Conservation (phyloP, 2,797 vertebrate genomes). For the Fringilla coelebs region DNA sequence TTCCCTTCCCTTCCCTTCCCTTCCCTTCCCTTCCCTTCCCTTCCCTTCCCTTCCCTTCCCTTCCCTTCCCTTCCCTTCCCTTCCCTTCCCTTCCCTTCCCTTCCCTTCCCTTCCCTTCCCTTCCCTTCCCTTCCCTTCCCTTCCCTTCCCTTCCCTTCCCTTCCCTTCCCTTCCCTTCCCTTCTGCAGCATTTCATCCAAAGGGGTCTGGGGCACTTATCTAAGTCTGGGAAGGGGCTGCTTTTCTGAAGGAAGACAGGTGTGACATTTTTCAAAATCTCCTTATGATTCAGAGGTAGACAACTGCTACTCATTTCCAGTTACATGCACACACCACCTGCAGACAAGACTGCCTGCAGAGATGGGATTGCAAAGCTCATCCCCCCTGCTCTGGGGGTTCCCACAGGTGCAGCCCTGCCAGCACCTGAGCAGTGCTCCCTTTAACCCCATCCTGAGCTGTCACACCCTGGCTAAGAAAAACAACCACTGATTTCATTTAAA, state of each 20-base stretch:
- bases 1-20: no score
- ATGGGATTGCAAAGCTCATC: background rate
- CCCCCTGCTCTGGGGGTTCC: rapidly evolving
- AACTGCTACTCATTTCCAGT: background rate
- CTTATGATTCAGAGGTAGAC: background rate
- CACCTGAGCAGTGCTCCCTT: rapidly evolving
- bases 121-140: no score
- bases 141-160: no score
- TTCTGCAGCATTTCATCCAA: background rate
- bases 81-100: background rate
- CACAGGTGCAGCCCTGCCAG: background rate
- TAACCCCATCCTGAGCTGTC: background rate
- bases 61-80: no score
- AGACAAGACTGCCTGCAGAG: background rate
- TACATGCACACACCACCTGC: background rate
- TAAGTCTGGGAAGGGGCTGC: background rate
- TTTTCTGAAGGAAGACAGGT: background rate
- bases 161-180: no score
- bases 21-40: no score
- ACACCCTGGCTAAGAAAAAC: background rate
- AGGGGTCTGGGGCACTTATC: background rate
- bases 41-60: no score
- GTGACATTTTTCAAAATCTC: background rate
- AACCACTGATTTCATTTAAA: background rate
- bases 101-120: no score